Conservation (phyloP, 2,888 invertebrate genomes). For the Monoplex corrugatus region DNA sequence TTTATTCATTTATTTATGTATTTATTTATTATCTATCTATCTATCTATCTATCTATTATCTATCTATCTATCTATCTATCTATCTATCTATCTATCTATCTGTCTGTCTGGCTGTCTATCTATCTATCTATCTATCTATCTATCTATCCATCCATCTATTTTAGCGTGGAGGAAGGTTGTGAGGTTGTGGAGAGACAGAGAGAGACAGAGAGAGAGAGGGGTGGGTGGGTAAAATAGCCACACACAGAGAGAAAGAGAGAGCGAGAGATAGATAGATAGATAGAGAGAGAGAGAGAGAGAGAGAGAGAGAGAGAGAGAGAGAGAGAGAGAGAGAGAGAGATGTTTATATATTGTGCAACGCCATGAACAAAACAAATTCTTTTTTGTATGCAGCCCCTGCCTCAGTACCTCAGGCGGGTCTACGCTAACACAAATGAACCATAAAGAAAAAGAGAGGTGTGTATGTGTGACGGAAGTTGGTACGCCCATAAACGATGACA, state of each 20-base stretch:
- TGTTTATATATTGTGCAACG: too few species aligned
- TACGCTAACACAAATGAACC: too few species aligned
- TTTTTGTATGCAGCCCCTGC: too few species aligned
- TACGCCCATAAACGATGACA: too few species aligned
- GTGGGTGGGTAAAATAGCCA: neutral
- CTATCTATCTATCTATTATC: neutral
- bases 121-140: too few species aligned
- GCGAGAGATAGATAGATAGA: neutral
- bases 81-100: neutral
- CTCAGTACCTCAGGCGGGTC: too few species aligned
- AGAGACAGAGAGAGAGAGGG: neutral
- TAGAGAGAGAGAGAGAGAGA: neutral
- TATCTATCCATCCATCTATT: neutral
- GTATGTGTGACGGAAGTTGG: too few species aligned
- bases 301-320: neutral
- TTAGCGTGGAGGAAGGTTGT: neutral
- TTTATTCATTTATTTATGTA: neutral
- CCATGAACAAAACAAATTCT: too few species aligned
- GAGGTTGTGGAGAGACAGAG: too few species aligned
- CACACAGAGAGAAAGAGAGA: neutral
- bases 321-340: too few species aligned
- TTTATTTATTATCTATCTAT: neutral
- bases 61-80: neutral
- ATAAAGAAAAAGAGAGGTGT: too few species aligned
- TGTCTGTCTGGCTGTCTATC: neutral